Base-by-base conservation (phyloP, 2,797 vertebrate genomes). In the Channa striata region DNA sequence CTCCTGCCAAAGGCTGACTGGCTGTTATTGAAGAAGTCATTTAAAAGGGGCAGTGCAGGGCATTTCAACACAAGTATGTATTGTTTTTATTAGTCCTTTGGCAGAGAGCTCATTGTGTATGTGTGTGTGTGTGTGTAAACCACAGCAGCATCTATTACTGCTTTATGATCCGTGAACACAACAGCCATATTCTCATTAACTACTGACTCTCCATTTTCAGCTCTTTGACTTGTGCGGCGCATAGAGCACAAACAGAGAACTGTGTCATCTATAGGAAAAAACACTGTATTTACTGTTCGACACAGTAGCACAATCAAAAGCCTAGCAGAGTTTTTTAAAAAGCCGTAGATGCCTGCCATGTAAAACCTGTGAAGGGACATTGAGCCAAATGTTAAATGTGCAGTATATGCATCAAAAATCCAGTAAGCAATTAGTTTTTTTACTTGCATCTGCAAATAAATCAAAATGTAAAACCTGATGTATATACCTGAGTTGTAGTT, bases 21-120 rank as follows among this genome's bases (percentile, higher is more conserved):
- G 6, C 20, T 43, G 2, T 42, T 66, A 46, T 74, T 70, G 47
- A 58, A 1, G 3, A 40, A 30, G 30, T 53, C 43, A 23, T 48
- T 64, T 36, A 53, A 7, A 39, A 21, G 11, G 2, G 33, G 19
- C 44, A 58, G 46, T 33, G 17, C 39, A 65, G 21, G 25, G 13
- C 46, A 42, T 68, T 76, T 49, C 56, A 66, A 52, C 37, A 36
- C 16, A 58, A 49, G 47, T 49, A 3, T 25, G 44, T 67, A 34
- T 78, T 30, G 60, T 16, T 80, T 46, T 50, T 42, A 56, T 56
- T 36, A 59, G 57, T 39, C 49, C 25, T 63, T 36, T 13, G 68
- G 25, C 54, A 52, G 52, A 23, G 46, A 20, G 5, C 56, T n/a
- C n/a, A n/a, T n/a, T n/a, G n/a, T n/a, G 34, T 46, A 54, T 54